A percentile compares a stretch with the other conserved stretches of the same genome.
These are phyloP conservation scores for Xylophagus ater DNA, from an alignment of 2,888 invertebrate genomes.

Conservation along the genomic window DNA sequence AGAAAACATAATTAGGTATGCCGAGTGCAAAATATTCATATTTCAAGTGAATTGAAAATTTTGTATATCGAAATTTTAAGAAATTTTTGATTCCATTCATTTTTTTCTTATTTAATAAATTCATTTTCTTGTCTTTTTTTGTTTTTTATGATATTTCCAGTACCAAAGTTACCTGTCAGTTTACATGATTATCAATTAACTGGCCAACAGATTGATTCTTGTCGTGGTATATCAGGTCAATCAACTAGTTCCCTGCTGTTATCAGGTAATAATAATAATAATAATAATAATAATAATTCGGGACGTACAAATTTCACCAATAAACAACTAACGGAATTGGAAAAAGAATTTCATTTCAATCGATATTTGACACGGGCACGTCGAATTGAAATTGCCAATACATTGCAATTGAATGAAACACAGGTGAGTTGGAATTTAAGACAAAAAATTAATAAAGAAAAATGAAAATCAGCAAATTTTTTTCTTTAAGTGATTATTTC, in stretches of 20 bases:
- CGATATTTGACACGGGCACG: constrained; percentile 95
- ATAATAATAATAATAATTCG: constrained; percentile 62
- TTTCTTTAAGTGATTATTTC: constrained; percentile 1
- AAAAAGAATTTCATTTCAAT: constrained; percentile 99
- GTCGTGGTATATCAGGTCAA: constrained; percentile 28
- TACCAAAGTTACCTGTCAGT: constrained; percentile 51
- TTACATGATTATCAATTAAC: constrained; percentile 43
- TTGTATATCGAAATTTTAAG: too few species aligned
- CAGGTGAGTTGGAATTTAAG: constrained; percentile 44
- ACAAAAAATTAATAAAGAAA: neutral
- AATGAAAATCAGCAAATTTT: too few species aligned
- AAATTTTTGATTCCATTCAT: too few species aligned
- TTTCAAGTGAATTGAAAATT: too few species aligned
- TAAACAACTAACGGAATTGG: constrained; percentile 96
- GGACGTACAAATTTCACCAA: constrained; percentile 98
- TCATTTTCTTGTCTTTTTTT: too few species aligned
- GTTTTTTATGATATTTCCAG: too few species aligned
- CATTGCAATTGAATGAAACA: constrained; percentile 91
- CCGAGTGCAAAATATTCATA: too few species aligned
- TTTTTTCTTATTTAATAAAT: too few species aligned
- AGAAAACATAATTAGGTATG: too few species aligned
- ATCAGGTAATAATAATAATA: constrained; percentile 35
- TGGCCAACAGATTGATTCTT: constrained; percentile 34
- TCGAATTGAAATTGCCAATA: constrained; percentile 94
- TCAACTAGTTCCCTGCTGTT: constrained; percentile 26